Percentiles rank a stretch among this genome's conserved stretches.
Conservation (phyloP, 2,797 vertebrate species). For the Muraenolepis orangiensis region DNA sequence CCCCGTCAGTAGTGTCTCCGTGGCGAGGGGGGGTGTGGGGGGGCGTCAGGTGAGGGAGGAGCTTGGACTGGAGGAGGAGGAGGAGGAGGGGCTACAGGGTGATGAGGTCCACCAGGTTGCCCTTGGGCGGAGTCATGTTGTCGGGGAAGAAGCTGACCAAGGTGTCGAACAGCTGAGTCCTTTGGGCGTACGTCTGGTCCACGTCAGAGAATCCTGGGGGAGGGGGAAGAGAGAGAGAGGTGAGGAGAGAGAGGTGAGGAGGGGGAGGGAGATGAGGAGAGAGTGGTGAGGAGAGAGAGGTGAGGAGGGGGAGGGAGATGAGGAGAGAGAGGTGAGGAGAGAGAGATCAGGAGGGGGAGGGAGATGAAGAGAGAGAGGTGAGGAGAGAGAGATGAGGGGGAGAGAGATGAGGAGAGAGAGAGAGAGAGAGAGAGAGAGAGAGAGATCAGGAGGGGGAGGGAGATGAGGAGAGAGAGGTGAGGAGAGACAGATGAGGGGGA, state of each 20-base stretch:
- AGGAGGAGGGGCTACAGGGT: constrained; percentile 74
- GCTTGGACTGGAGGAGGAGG: not conserved
- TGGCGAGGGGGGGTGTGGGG: too few species aligned
- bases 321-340: not conserved
- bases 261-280: not conserved
- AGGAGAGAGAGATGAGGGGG: too few species aligned
- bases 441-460: too few species aligned
- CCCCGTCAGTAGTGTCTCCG: not conserved
- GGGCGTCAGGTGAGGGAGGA: too few species aligned
- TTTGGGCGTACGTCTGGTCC: constrained; percentile 95
- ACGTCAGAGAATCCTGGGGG: constrained; percentile 95
- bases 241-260: not conserved
- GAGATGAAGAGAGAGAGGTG: too few species aligned
- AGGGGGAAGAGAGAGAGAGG: accelerated
- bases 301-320: not conserved
- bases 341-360: too few species aligned
- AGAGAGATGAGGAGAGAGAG: too few species aligned
- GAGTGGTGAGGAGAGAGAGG: not conserved
- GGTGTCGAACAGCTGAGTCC: constrained; percentile 96
- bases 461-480: too few species aligned
- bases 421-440: too few species aligned
- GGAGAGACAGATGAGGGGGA: too few species aligned
- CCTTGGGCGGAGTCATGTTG: constrained; percentile 98
- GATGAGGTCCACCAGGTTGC: constrained; percentile 98
- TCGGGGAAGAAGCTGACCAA: constrained; percentile 99